Conservation (phyloP, 2,888 invertebrate genomes). For the Zootermopsis nevadensis region DNA sequence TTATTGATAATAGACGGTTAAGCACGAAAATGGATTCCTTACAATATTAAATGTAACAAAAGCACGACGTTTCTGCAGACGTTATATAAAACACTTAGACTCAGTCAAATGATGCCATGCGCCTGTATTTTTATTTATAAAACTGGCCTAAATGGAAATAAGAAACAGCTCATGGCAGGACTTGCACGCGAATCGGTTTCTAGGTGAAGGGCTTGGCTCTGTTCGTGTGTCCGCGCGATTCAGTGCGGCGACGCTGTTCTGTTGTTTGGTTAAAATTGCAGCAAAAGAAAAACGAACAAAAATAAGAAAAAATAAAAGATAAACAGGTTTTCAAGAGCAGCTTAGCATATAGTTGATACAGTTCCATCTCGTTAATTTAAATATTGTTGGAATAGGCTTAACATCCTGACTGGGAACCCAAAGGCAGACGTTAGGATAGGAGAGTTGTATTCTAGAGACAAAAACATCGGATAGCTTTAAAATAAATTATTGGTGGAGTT, state of each 20-base stretch:
- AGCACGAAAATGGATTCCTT: no score
- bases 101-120: no score
- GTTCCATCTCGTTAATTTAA: slow-evolving; percentile 40
- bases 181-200: neutral
- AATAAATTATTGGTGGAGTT: no score
- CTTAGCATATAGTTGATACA: slow-evolving; percentile 38
- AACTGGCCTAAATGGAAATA: no score
- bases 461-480: slow-evolving; percentile 1
- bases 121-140: no score
- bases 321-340: slow-evolving; percentile 32
- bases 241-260: neutral
- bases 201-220: neutral
- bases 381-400: slow-evolving; percentile 43
- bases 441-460: neutral
- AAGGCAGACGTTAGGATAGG: slow-evolving; percentile 13
- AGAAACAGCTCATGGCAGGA: neutral
- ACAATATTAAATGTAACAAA: no score
- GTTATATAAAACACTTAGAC: no score
- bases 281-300: neutral
- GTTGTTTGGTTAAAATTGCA: slow-evolving; percentile 2
- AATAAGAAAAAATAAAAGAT: no score
- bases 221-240: no score
- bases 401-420: slow-evolving; percentile 8
- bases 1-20: no score
- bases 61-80: no score